phyloP scores from a whole-genome alignment of 1,140 invertebrate genomes.

The Pseudomyrmex gracilis region DNA sequence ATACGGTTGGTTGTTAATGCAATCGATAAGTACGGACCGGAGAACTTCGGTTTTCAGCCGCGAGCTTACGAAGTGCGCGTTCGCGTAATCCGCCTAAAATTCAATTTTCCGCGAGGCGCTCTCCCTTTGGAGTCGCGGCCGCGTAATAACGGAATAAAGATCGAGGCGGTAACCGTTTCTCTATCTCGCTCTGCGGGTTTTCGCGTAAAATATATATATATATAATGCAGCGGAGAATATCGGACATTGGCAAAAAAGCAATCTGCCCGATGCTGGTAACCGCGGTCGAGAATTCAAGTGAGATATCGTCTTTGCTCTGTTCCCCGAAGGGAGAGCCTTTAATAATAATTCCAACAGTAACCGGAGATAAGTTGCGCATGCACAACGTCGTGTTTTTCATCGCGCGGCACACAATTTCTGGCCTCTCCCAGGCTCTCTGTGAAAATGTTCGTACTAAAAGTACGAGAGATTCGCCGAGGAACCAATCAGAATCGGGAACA shows the following conservation, averaged over 20 bases:
- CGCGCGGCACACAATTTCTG: not conserved
- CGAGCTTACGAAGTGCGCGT: not conserved
- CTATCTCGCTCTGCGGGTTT: not conserved
- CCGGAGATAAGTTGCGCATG: not conserved
- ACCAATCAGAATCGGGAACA: conserved; percentile 13
- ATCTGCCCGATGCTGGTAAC: not conserved
- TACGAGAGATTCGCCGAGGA: not conserved
- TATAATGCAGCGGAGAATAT: not conserved
- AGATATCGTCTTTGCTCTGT: not conserved
- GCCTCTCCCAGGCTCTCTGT: not conserved
- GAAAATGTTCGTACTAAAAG: not conserved
- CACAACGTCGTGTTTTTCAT: not conserved
- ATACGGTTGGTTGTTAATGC: conserved; percentile 12
- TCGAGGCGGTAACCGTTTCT: not conserved
- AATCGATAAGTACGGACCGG: conserved; percentile 1
- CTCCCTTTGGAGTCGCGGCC: not conserved
- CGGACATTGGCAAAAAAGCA: conserved; percentile 10
- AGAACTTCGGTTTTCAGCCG: not conserved
- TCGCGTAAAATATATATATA: conserved; percentile 8
- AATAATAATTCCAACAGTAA: conserved; percentile 4
- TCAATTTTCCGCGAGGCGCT: conserved; percentile 46
- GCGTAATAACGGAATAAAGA: conserved; percentile 13
- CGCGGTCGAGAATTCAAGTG: not conserved
- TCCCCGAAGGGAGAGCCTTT: not conserved
- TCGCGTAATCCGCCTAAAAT: conserved; percentile 19